These are phyloP conservation scores for Drosophila grimshawi DNA, from an alignment of 1,140 invertebrate species.

Conservation along the genomic window DNA sequence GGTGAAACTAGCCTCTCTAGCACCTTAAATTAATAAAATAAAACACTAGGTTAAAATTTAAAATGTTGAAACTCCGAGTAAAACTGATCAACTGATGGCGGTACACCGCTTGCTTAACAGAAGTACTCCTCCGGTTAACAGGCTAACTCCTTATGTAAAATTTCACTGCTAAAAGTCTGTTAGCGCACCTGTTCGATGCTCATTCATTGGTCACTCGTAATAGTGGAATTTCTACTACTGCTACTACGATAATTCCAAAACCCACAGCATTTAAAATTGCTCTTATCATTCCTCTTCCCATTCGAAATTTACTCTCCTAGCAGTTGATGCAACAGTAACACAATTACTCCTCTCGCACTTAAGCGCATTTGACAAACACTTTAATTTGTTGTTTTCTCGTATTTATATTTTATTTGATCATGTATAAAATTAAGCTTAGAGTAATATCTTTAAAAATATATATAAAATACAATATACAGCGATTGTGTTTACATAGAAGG, in stretches of 20 bases:
- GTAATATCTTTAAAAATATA: conserved; percentile 37
- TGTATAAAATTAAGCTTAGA: conserved; percentile 67
- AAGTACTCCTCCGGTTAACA: background rate
- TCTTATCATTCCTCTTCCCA: no score
- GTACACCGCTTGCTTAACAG: background rate
- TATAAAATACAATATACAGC: conserved; percentile 71
- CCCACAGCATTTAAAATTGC: no score
- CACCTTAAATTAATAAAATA: no score
- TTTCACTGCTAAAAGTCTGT: background rate
- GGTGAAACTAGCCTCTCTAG: no score
- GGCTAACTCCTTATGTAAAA: background rate
- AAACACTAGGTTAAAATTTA: no score
- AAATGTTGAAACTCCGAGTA: no score
- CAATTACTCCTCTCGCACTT: no score
- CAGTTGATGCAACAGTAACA: no score
- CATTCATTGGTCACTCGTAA: background rate
- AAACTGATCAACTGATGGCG: no score
- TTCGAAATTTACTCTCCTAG: no score
- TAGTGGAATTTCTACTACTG: no score
- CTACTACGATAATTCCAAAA: no score
- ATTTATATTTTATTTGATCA: conserved; percentile 64
- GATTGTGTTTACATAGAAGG: conserved; percentile 40
- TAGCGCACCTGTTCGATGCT: background rate
- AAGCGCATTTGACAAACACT: background rate
- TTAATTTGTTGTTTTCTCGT: conserved; percentile 15